These are phyloP conservation scores for Pithys albifrons DNA, from an alignment of 2,113 vertebrate genomes.

Conservation along the genomic window DNA sequence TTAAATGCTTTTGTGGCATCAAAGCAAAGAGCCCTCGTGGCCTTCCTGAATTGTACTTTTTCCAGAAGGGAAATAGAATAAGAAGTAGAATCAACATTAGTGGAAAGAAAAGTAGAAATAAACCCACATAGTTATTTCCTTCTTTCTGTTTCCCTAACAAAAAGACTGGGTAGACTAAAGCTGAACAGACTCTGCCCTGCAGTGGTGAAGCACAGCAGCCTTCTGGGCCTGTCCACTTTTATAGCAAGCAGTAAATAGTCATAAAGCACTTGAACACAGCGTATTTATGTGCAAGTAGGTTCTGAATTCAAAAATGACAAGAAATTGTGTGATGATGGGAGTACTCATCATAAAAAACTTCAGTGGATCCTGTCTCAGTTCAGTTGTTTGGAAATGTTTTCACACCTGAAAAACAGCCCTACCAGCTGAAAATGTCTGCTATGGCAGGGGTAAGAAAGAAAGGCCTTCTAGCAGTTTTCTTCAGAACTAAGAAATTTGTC, in stretches of 20 bases:
- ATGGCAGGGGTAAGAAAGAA: neutral
- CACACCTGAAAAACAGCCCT: neutral
- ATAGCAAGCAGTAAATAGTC: neutral
- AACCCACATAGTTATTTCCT: neutral
- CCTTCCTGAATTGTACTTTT: neutral
- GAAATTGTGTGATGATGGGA: neutral
- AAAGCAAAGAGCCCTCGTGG: neutral
- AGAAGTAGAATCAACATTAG: neutral
- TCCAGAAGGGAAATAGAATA: neutral
- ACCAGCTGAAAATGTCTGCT: neutral
- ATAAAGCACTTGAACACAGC: fast-evolving
- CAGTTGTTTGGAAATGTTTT: neutral
- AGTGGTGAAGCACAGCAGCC: neutral
- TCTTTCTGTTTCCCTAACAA: neutral
- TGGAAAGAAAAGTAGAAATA: neutral
- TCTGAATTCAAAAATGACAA: neutral
- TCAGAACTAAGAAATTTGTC: neutral
- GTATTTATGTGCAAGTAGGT: neutral
- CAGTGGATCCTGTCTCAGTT: neutral
- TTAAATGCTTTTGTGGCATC: neutral
- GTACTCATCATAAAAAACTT: neutral
- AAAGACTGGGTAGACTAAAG: neutral
- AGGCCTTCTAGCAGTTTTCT: neutral
- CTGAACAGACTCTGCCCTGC: neutral
- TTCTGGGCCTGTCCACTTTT: neutral